Base-by-base conservation (phyloP, 1,140 invertebrate species). In the Stegodyphus dumicola region DNA sequence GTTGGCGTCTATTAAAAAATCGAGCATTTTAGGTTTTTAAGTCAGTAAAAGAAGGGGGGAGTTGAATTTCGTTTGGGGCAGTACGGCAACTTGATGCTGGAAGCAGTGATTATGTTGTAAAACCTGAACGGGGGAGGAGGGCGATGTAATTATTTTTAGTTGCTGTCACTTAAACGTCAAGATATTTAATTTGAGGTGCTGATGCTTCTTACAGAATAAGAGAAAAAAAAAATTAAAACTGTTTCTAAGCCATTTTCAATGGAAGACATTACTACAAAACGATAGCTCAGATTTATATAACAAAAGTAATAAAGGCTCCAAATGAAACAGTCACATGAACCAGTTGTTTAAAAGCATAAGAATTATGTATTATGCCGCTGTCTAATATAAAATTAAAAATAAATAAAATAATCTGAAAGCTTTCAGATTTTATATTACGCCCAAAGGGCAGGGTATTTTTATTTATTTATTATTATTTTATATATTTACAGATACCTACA, bases 111-210 rank as follows among this genome's bases (percentile, higher is more conserved):
- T 81, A 81, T 81, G 78, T 73, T 81, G 67, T 73, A 81, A 81
- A 60, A 49, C 78, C 17, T 2, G 66, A 48, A 54, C 17, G 54
- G 65, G 33, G 13, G 66, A 65, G 56, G 52, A 54, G 65, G 66
- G 56, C 7, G 65, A 64, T 53, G 78, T 81, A 81, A 81, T 81
- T 81, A 81, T 81, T 85, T 85, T 77, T 77, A 76, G 54, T 76
- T 73, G 73, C 73, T 85, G 81, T 85, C 81, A 85, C 49, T 76
- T 85, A 77, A 11, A 77, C 81, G 81, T 85, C 81, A 85, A 18
- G 73, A 77, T 69, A 18, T 85, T 85, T 85, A 85, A 85, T 85
- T 85, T 85, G 73, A 85, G 74, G 81, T 77, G 81, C 66, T 77
- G 79, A 81, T 81, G 79, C 48, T 74, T 52, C 79, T 69, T 51